phyloP scores from a whole-genome alignment of 2,113 vertebrate species.

The Geothlypis trichas region DNA sequence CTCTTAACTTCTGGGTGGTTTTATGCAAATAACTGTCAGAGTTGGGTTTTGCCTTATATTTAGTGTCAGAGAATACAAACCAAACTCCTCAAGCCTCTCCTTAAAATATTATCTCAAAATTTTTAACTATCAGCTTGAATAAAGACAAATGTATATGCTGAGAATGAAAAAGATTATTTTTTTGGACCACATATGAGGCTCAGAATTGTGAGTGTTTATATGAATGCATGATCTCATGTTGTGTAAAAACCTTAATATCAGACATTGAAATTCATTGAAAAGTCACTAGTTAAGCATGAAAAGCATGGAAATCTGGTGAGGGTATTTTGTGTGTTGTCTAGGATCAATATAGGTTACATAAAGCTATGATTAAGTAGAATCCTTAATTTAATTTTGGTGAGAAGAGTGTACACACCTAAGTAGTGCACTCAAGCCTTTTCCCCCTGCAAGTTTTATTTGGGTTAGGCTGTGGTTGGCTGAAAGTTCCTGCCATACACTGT shows the following conservation, averaged over 20 bases:
- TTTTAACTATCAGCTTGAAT: neutral
- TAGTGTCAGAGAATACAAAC: neutral
- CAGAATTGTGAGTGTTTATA: neutral
- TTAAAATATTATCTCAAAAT: neutral
- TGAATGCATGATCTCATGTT: accelerated
- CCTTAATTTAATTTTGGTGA: neutral
- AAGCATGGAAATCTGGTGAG: neutral
- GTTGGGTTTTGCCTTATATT: neutral
- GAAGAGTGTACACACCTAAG: accelerated
- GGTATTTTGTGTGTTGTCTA: neutral
- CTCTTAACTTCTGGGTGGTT: neutral
- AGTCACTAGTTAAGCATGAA: neutral
- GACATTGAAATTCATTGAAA: neutral
- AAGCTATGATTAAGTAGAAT: neutral
- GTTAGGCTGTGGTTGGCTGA: neutral
- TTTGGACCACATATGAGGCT: neutral
- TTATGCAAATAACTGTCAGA: neutral
- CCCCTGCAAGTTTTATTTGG: neutral
- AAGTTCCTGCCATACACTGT: neutral
- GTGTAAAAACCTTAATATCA: neutral
- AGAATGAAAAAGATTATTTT: neutral
- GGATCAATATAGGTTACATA: neutral
- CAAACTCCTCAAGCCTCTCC: neutral
- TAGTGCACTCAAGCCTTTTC: neutral
- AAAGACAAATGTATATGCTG: neutral